Evolutionary conservation across 2,797 vertebrate species (phyloP).

Genomic region (Gadopsis bispinosus): DNA sequence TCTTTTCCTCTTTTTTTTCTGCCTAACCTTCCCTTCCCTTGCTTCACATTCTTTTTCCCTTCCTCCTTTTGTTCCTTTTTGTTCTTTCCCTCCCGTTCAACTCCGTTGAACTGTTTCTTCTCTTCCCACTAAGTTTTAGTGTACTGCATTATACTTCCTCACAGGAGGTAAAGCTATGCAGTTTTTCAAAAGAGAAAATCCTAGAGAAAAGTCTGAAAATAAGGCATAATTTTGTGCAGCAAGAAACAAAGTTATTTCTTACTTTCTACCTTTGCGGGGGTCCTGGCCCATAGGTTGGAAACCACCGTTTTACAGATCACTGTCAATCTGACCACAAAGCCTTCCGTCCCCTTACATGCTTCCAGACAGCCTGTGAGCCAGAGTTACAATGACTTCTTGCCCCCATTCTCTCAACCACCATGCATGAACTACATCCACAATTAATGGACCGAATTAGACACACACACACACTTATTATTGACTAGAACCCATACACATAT

Average conservation of each 20-base stretch:
- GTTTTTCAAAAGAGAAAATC: neutral
- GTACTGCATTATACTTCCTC: neutral
- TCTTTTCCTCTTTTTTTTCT: neutral
- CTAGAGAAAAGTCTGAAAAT: neutral
- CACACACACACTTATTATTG: slow-evolving; percentile 5
- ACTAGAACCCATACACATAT: neutral
- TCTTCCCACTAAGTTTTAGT: neutral
- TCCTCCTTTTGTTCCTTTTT: neutral
- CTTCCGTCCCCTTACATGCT: neutral
- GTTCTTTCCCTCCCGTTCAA: neutral
- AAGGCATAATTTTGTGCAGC: neutral
- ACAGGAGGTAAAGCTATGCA: too few species aligned
- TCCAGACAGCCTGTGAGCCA: slow-evolving; percentile 16
- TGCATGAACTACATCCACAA: slow-evolving; percentile 38
- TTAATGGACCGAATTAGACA: slow-evolving; percentile 54
- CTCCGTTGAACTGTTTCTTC: neutral
- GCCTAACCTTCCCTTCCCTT: neutral
- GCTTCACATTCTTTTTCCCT: neutral
- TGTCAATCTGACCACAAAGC: neutral
- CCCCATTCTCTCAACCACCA: slow-evolving; percentile 26
- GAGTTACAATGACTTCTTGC: slow-evolving; percentile 8
- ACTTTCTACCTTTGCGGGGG: neutral
- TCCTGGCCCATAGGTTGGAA: neutral
- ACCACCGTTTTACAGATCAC: neutral
- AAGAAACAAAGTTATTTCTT: neutral